A percentile compares a stretch with the other conserved stretches of the same genome.
These are phyloP conservation scores for Rhingia campestris DNA, from an alignment of 2,888 invertebrate genomes.

Conservation along the genomic window DNA sequence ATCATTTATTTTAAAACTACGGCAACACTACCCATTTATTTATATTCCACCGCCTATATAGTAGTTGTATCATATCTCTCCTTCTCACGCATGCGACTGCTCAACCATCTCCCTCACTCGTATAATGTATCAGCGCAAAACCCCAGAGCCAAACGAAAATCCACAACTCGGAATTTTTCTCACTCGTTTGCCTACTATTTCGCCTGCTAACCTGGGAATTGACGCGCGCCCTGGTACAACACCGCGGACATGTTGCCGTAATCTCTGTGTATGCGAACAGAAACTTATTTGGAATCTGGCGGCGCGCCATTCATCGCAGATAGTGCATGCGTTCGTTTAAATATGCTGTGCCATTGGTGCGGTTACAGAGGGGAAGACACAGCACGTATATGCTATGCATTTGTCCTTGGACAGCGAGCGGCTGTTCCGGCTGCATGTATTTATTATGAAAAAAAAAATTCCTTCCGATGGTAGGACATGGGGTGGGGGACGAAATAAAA, in stretches of 20 bases:
- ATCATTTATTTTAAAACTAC: background rate
- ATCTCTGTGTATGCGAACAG: conserved; percentile 19
- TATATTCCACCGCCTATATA: background rate
- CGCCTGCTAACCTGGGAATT: conserved; percentile 80
- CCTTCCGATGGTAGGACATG: background rate
- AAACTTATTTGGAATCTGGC: conserved; percentile 6
- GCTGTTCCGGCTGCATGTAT: conserved; percentile 23
- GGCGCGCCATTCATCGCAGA: conserved; percentile 30
- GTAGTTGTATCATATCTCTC: background rate
- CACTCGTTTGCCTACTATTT: conserved; percentile 74
- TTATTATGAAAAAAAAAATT: background rate
- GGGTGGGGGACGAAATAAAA: background rate
- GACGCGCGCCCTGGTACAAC: conserved; percentile 82
- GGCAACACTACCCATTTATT: conserved; percentile 22
- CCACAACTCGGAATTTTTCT: conserved; percentile 49
- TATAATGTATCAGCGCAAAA: conserved; percentile 53
- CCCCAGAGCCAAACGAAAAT: conserved; percentile 44
- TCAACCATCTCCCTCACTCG: conserved; percentile 2
- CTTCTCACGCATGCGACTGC: background rate
- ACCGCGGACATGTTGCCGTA: conserved; percentile 77
- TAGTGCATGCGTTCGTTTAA: no score
- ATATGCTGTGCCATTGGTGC: no score
- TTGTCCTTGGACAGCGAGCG: conserved; percentile 46
- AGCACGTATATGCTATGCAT: background rate
- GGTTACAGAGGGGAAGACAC: no score